phyloP scores from a whole-genome alignment of 2,888 invertebrate genomes.

The Boloria selene region DNA sequence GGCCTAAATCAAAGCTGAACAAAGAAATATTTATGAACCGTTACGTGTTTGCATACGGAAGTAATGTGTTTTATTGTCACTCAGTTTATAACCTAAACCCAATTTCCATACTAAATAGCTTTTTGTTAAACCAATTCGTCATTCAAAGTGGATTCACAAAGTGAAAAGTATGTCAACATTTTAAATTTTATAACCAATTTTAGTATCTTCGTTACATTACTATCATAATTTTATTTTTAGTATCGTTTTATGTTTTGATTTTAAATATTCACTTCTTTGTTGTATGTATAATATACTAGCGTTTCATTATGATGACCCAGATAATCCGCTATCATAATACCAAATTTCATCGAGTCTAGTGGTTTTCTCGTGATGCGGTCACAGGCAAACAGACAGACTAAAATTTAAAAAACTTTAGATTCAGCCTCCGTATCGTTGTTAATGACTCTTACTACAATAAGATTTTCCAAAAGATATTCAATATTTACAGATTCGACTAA shows the following conservation, averaged over 20 bases:
- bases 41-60: constrained; percentile 22
- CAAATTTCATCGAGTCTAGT: too few relatives aligned
- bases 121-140: constrained; percentile 18
- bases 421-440: too few relatives aligned
- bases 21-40: constrained; percentile 36
- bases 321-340: too few relatives aligned
- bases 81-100: constrained; percentile 24
- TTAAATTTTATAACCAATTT: background rate
- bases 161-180: constrained; percentile 8
- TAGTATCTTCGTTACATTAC: background rate
- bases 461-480: too few relatives aligned
- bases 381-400: too few relatives aligned
- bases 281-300: too few relatives aligned
- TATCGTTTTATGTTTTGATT: background rate
- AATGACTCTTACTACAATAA: too few relatives aligned
- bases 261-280: too few relatives aligned
- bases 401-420: too few relatives aligned
- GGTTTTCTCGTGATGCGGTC: too few relatives aligned
- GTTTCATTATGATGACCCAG: too few relatives aligned
- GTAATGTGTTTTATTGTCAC: constrained; percentile 20
- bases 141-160: constrained; percentile 9
- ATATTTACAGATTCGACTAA: too few relatives aligned
- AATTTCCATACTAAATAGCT: constrained; percentile 28
- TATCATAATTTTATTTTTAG: background rate
- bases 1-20: constrained; percentile 33